Evolutionary conservation across 1,140 invertebrate genomes (phyloP), one percentile per base, ranked within the genome.

Genomic region (Trichonephila clavata): DNA sequence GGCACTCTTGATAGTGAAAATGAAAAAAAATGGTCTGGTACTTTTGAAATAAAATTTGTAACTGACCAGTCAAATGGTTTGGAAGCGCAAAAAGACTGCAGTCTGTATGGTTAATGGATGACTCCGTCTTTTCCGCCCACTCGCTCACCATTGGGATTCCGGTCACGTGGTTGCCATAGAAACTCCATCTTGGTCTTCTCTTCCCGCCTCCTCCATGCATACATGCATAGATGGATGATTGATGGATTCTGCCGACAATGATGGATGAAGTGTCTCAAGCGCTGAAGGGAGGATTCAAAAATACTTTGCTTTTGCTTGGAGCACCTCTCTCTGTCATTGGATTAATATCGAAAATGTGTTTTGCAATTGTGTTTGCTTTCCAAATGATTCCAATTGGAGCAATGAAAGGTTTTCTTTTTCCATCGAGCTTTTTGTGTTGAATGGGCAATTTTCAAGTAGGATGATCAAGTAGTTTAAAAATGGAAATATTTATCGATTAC

Each of bases 141-240:
- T 91, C 90, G 24, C 65, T 68, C 65, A 68, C 65, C 16, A 32
- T 50, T 77, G 80, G 57, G 80, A 91, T 91, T 59, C 90, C 57
- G 59, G 90, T 91, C 90, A 91, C 90, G 90, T 91, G 90, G 90
- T 91, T 91, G 32, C 90, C 77, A 91, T 91, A 59, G 90, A 27
- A 91, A 91, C 90, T 43, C 59, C 90, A 91, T 84, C 90, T 91
- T 91, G 86, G 86, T 88, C 86, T 88, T 90, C 88, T 90, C 88
- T 90, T 90, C 88, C 88, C 88, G 71, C 24, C 80, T 59, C 80
- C 43, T 65, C 80, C 77, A 61, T 91, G 88, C 88, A 90, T 59
- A 57, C 24, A 80, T 90, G n/a, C n/a, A 77, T 81, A 50, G n/a
- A 63, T 63, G 71, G 43, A 18, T 57, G 57, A 57, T 21, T 91